Conservation (phyloP, 1,140 invertebrate species). For the Tetramorium parvispinum region DNA sequence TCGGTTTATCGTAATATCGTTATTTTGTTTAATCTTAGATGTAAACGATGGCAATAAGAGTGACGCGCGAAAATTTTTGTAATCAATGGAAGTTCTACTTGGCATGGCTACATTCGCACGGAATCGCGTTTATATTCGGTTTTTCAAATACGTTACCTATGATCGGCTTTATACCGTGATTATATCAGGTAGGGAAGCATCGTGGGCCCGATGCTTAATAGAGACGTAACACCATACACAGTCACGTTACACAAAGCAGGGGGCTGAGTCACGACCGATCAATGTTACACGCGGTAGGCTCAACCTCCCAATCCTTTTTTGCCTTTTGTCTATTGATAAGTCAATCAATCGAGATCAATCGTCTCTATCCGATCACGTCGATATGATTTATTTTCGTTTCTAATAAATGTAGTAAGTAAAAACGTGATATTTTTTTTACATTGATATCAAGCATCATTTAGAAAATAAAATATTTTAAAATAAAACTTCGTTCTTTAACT, state of each 20-base stretch:
- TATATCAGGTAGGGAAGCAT: conserved; percentile 53
- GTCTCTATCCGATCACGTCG: neutral
- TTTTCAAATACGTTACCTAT: conserved; percentile 40
- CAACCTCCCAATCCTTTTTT: conserved; percentile 24
- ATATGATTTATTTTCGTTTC: neutral
- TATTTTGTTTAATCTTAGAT: neutral
- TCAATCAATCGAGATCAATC: conserved; percentile 32
- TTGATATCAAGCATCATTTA: neutral
- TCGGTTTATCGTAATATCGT: neutral
- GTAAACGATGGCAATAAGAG: neutral
- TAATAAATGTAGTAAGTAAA: conserved; percentile 9
- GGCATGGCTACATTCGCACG: neutral
- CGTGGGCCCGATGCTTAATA: conserved; percentile 46
- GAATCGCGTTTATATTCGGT: neutral
- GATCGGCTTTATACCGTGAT: conserved; percentile 39
- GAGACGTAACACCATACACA: conserved; percentile 62
- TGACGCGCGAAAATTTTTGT: neutral
- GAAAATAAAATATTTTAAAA: conserved; percentile 1
- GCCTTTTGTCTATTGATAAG: conserved; percentile 33
- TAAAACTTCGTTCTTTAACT: neutral
- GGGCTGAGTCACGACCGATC: conserved; percentile 47
- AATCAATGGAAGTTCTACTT: neutral
- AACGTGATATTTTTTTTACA: neutral
- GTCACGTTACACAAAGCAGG: conserved; percentile 60
- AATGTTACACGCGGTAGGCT: conserved; percentile 47